Evolutionary conservation across 2,113 vertebrate species (phyloP).

Genomic region (Rynchops niger): DNA sequence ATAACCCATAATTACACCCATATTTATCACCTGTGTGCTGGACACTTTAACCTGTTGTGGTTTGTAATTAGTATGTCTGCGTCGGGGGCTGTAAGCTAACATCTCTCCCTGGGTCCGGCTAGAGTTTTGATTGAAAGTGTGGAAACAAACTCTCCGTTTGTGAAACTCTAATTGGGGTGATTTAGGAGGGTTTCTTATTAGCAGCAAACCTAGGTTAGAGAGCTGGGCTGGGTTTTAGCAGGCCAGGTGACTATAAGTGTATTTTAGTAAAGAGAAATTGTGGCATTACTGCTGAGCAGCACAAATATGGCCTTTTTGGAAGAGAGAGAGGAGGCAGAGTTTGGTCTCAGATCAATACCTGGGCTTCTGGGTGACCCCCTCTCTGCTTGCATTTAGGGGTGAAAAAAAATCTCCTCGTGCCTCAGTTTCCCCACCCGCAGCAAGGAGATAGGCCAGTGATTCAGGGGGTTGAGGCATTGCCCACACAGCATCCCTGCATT

Average conservation of each 20-base stretch:
- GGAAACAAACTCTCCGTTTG: neutral
- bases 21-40: conserved; percentile 73
- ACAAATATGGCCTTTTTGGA: accelerated
- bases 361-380: neutral
- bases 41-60: conserved; percentile 76
- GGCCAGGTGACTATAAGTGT: neutral
- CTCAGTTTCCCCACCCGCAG: neutral
- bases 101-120: neutral
- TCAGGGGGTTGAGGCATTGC: neutral
- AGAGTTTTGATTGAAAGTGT: neutral
- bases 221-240: neutral
- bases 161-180: neutral
- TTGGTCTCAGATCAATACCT: neutral
- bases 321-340: neutral
- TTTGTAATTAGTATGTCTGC: conserved; percentile 18
- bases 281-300: accelerated
- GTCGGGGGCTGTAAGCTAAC: neutral
- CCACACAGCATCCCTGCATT: neutral
- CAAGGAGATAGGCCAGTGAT: neutral
- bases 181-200: neutral
- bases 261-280: neutral
- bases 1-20: conserved; percentile 69
- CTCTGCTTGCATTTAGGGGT: neutral
- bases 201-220: neutral
- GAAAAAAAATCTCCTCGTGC: neutral